Percentiles rank a stretch among this genome's conserved stretches.
These are phyloP conservation scores for Andrena haemorrhoa DNA, from an alignment of 2,888 invertebrate species.

Conservation along the genomic window DNA sequence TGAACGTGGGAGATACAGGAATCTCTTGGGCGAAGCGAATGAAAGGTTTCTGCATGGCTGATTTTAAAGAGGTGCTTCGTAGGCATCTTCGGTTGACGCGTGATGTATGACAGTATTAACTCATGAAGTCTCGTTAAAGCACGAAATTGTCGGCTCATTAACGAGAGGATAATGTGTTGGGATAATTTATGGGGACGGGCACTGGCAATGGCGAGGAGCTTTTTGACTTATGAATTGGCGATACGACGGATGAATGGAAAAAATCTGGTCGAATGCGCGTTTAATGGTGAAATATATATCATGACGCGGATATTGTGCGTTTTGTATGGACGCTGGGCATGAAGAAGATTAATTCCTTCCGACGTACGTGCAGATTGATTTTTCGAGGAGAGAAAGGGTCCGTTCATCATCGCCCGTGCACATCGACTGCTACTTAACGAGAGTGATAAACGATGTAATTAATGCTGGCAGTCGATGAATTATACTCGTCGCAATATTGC, in stretches of 20 bases:
- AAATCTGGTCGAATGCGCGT: conserved; percentile 36
- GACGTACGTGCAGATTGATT: conserved; percentile 52
- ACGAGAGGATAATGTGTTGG: conserved; percentile 49
- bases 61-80: neutral
- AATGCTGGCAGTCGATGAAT: conserved; percentile 51
- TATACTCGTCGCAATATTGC: conserved; percentile 4
- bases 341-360: conserved; percentile 51
- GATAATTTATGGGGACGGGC: conserved; percentile 35
- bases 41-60: neutral
- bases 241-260: conserved; percentile 32
- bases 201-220: neutral
- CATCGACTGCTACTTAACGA: conserved; percentile 44
- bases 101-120: conserved; percentile 36
- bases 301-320: conserved; percentile 40
- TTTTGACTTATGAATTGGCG: conserved; percentile 47
- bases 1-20: neutral
- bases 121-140: conserved; percentile 51
- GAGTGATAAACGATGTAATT: conserved; percentile 56
- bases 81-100: neutral
- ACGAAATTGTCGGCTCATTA: conserved; percentile 49
- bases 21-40: neutral
- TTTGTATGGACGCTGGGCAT: conserved; percentile 6
- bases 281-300: conserved; percentile 46
- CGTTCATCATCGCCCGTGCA: conserved; percentile 42
- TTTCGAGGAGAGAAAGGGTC: conserved; percentile 38